Evolutionary conservation across 2,113 vertebrate species (phyloP).

Genomic region (Pluvianellus socialis): DNA sequence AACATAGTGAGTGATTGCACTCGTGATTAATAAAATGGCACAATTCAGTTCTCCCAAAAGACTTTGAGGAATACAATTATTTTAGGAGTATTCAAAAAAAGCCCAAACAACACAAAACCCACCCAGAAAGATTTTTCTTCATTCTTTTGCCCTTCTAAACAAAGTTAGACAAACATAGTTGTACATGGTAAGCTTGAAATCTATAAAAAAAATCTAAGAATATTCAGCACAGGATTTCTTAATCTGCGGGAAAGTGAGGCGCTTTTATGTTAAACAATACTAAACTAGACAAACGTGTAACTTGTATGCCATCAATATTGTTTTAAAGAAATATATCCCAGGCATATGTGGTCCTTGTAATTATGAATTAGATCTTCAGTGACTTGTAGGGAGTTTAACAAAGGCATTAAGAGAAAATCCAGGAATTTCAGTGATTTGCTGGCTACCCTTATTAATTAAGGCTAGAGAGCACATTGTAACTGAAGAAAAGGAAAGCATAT

Average conservation of each 20-base stretch:
- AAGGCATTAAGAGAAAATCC: not conserved
- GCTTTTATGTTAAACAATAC: not conserved
- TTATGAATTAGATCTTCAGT: not conserved
- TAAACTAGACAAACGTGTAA: not conserved
- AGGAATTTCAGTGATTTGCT: not conserved
- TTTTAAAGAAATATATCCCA: not conserved
- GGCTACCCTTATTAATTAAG: not conserved
- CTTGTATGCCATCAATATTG: not conserved
- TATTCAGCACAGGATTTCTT: not conserved
- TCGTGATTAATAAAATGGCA: not conserved
- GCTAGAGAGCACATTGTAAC: not conserved
- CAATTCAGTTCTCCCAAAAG: not conserved
- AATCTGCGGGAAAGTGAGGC: not conserved
- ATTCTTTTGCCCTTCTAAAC: not conserved
- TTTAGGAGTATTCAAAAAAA: not conserved
- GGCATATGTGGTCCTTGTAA: not conserved
- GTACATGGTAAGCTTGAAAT: not conserved
- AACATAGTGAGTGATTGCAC: not conserved
- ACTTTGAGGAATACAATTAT: not conserved
- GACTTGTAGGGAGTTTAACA: not conserved
- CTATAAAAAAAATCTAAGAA: not conserved
- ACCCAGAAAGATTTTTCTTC: not conserved
- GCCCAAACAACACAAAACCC: not conserved
- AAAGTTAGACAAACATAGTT: not conserved
- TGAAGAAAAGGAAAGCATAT: not conserved